Conservation (phyloP, 1,140 invertebrate species). For the Leptestheria dahalacensis region DNA sequence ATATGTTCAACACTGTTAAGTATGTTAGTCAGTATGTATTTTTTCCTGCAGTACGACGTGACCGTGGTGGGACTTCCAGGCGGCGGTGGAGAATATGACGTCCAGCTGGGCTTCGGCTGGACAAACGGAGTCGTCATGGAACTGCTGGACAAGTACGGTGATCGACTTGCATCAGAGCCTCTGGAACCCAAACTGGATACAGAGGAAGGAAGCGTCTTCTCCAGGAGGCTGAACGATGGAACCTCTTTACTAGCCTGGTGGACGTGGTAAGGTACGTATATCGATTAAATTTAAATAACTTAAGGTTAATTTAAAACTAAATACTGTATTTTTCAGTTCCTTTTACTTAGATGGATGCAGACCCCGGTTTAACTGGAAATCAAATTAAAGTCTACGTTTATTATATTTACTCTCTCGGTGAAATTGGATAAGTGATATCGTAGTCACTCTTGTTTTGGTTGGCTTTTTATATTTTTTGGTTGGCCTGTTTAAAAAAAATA, state of each 20-base stretch:
- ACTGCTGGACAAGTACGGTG: slow-evolving; percentile 48
- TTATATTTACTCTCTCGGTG: too few species aligned
- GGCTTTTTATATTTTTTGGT: too few species aligned
- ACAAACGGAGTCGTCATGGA: slow-evolving; percentile 76
- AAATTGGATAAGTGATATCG: too few species aligned
- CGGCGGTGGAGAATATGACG: slow-evolving; percentile 74
- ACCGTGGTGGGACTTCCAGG: slow-evolving; percentile 50
- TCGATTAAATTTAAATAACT: not conserved
- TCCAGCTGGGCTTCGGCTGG: slow-evolving; percentile 87
- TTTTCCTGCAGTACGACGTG: slow-evolving; percentile 48
- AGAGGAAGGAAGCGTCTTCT: not conserved
- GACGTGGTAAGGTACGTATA: not conserved
- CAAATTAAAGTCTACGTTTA: too few species aligned
- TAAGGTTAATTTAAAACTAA: not conserved
- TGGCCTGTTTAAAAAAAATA: too few species aligned
- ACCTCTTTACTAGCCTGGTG: not conserved
- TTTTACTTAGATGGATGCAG: too few species aligned
- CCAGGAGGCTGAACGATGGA: not conserved
- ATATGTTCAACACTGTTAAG: too few species aligned
- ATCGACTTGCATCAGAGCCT: slow-evolving; percentile 18
- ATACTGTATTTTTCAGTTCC: too few species aligned
- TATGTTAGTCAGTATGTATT: too few species aligned
- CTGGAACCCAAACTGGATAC: not conserved
- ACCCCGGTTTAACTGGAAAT: too few species aligned
- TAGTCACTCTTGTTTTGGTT: too few species aligned